Evolutionary conservation across 2,797 vertebrate species (phyloP).

Genomic region (Chaunax sp.): DNA sequence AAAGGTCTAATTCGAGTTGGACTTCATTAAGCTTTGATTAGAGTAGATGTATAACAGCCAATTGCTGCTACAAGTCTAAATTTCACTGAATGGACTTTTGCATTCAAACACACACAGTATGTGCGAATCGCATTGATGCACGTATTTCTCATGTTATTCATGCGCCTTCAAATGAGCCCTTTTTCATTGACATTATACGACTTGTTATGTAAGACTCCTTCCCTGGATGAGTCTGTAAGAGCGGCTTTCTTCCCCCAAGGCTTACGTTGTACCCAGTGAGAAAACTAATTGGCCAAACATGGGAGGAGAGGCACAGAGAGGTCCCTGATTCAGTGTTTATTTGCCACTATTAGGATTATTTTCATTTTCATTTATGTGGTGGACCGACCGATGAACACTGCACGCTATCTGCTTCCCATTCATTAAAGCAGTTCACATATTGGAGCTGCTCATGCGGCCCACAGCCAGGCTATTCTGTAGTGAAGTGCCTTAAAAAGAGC

Average conservation of each 20-base stretch:
- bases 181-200: constrained; percentile 80
- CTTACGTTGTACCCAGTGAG: constrained; percentile 72
- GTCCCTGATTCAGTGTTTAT: constrained; percentile 43
- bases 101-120: too few relatives aligned
- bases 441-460: constrained; percentile 29
- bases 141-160: constrained; percentile 51
- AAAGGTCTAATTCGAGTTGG: constrained; percentile 7
- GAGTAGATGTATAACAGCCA: not conserved
- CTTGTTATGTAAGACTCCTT: constrained; percentile 79
- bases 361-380: constrained; percentile 44
- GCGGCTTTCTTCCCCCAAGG: constrained; percentile 66
- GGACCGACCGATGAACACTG: constrained; percentile 19
- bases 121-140: not conserved
- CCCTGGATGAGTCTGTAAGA: constrained; percentile 72
- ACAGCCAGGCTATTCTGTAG: constrained; percentile 22
- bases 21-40: not conserved
- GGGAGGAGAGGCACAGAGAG: constrained; percentile 33
- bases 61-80: not conserved
- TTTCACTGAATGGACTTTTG: not conserved
- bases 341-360: constrained; percentile 41
- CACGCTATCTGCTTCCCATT: constrained; percentile 47
- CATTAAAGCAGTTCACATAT: constrained; percentile 55
- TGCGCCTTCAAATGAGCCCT: constrained; percentile 58
- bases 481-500: constrained; percentile 7
- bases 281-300: constrained; percentile 63